Conservation (phyloP, 2,888 invertebrate species). For the Orthosia cruda region DNA sequence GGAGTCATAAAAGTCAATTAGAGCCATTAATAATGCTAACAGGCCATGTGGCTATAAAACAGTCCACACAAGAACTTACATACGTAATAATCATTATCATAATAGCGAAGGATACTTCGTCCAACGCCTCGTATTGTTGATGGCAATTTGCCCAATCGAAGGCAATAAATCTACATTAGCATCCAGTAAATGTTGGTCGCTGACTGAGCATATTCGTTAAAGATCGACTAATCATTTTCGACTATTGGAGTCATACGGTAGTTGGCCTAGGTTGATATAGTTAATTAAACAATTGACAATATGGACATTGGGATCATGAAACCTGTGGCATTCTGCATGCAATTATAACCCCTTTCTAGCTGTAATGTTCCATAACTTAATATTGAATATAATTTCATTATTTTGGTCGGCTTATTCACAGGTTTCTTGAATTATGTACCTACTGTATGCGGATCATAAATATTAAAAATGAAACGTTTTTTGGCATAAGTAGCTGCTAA, state of each 20-base stretch:
- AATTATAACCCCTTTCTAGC: too few species aligned
- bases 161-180: constrained; percentile 46
- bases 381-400: not conserved
- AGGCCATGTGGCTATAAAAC: constrained; percentile 29
- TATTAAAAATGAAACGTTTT: constrained; percentile 17
- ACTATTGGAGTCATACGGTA: not conserved
- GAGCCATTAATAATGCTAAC: not conserved
- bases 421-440: constrained; percentile 1
- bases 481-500: not conserved
- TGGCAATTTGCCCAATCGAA: constrained; percentile 55
- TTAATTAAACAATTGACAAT: not conserved
- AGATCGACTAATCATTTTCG: not conserved
- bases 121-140: constrained; percentile 25
- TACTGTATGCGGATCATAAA: constrained; percentile 14
- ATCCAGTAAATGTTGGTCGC: constrained; percentile 21
- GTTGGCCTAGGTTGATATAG: not conserved
- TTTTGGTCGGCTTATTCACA: not conserved
- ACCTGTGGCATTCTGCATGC: too few species aligned
- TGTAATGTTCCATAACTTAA: too few species aligned
- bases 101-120: constrained; percentile 28
- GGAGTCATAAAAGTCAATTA: constrained; percentile 24
- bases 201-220: constrained; percentile 14
- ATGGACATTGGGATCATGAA: too few species aligned
- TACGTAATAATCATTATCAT: constrained; percentile 45
- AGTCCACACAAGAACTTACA: constrained; percentile 22